phyloP scores from a whole-genome alignment of 1,140 invertebrate genomes.

The Monochamus saltuarius region DNA sequence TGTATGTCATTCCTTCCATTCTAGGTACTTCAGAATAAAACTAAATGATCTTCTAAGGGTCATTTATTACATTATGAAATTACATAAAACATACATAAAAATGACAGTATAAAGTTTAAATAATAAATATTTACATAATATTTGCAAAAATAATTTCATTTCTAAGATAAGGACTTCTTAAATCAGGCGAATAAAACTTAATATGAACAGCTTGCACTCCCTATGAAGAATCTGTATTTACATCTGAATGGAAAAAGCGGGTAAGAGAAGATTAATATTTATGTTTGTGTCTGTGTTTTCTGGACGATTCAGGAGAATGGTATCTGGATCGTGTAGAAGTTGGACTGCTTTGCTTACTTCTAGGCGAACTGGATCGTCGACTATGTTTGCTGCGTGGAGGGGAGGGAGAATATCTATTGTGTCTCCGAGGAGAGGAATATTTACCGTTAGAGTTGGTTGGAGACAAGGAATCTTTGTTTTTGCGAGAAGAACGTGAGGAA shows the following conservation, averaged over 20 bases:
- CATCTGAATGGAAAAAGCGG: neutral
- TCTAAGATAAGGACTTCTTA: no score
- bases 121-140: neutral
- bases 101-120: neutral
- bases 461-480: slow-evolving; percentile 43
- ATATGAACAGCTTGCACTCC: neutral
- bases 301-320: slow-evolving; percentile 42
- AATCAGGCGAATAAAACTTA: neutral
- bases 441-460: slow-evolving; percentile 44
- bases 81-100: neutral
- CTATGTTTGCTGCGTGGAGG: slow-evolving; percentile 25
- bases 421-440: slow-evolving; percentile 42
- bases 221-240: neutral
- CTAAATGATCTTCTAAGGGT: no score
- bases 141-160: slow-evolving; percentile 1
- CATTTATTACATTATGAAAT: no score
- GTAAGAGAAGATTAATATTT: slow-evolving; percentile 37
- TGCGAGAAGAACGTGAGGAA: slow-evolving; percentile 39
- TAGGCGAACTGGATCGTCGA: slow-evolving; percentile 35
- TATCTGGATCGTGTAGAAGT: slow-evolving; percentile 40
- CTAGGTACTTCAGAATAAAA: no score
- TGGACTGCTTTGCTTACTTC: slow-evolving; percentile 32
- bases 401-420: slow-evolving; percentile 38
- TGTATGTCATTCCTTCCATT: no score
- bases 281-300: slow-evolving; percentile 50